Base-by-base conservation (phyloP, 1,140 invertebrate genomes). In the Calliopsis andreniformis region DNA sequence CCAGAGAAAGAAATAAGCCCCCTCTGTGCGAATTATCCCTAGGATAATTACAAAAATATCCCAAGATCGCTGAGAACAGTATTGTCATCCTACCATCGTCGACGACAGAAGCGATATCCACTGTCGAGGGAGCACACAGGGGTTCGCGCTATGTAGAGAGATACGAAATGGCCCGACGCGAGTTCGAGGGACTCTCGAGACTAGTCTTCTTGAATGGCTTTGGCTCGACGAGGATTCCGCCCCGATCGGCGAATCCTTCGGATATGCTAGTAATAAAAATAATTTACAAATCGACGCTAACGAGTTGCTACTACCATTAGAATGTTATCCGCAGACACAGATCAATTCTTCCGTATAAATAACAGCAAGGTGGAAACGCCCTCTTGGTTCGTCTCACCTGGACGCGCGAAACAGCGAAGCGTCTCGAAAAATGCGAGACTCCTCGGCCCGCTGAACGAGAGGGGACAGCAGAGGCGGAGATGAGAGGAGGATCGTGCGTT, bases 281-380 rank as follows among this genome's bases (percentile, higher is more conserved):
- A 69, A 76, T 76, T 76, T 76, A 76, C 73, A 76, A 76, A 76
- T 76, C 53, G 64, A 66, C 45, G 66, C 73, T 69, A 76, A 69
- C 43, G 20, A 18, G 55, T 69, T 25, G 53, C 32, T 58, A 59
- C 73, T 75, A 67, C 62, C 45, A 5, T 67, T 35, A 75, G 71
- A 75, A 75, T 75, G 71, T 73, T 73, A 66, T 64, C 28, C 59
- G 35, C 67, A 47, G 42, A 73, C 45, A 75, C 51, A 66, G 39
- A 75, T 67, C 25, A 42, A 75, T 28, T 25, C 23, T 56, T 18
- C 25, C 16, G n/a, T 56, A 56, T 14, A 56, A 75, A 67, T 67
- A 56, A 51, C 23, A 32, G 35, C 35, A 25, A 16, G 47, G 39
- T 35, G 35, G 23, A 58, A 56, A 28, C 10, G 18, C 28, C 42